phyloP scores from a whole-genome alignment of 1,140 invertebrate genomes.

The Dufourea novaeangliae region DNA sequence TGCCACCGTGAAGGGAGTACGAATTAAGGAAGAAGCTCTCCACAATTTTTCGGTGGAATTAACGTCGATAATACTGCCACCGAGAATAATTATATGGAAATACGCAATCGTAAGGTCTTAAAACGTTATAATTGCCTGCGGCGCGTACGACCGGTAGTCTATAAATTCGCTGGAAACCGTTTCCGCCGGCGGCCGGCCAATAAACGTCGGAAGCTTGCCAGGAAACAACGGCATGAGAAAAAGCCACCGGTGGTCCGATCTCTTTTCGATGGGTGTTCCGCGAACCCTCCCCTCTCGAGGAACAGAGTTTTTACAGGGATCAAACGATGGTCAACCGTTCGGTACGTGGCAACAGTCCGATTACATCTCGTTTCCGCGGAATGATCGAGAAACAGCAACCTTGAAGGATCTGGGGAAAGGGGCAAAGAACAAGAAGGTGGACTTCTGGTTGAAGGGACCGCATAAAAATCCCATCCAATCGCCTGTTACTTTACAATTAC shows the following conservation, averaged over 20 bases:
- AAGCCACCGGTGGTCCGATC: background rate
- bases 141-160: background rate
- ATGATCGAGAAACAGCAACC: slow-evolving; percentile 53
- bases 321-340: too few species aligned
- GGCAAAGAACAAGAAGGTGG: slow-evolving; percentile 59
- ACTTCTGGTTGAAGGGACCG: background rate
- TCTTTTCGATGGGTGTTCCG: slow-evolving; percentile 23
- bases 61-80: background rate
- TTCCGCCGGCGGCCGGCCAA: background rate
- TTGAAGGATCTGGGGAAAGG: too few species aligned
- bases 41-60: background rate
- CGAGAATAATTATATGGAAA: background rate
- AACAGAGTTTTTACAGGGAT: slow-evolving; percentile 50
- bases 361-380: slow-evolving; percentile 60
- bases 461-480: slow-evolving; percentile 56
- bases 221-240: background rate
- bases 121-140: background rate
- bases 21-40: too few species aligned
- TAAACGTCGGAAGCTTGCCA: background rate
- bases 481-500: too few species aligned
- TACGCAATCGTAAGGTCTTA: background rate
- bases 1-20: too few species aligned
- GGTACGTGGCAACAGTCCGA: slow-evolving; percentile 49
- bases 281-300: slow-evolving; percentile 42
- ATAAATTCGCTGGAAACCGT: background rate